Evolutionary conservation across 2,888 invertebrate genomes (phyloP).

Genomic region (Synanthedon vespiformis): DNA sequence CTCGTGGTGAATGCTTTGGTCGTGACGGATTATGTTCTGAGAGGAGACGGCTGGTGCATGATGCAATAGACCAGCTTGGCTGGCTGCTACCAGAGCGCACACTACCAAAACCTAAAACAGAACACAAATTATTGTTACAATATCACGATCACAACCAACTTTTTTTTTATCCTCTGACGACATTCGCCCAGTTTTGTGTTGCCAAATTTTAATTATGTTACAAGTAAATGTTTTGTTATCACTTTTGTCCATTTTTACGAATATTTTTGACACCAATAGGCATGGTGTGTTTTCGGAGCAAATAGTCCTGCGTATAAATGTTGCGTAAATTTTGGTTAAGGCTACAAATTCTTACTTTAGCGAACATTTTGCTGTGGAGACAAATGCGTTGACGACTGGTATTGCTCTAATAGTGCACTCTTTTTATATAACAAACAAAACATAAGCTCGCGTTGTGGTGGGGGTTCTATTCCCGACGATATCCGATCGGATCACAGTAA

Average conservation of each 20-base stretch:
- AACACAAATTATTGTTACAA: slow-evolving; percentile 2
- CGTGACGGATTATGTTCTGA: slow-evolving; percentile 59
- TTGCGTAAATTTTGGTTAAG: slow-evolving; percentile 25
- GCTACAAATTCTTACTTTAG: slow-evolving; percentile 53
- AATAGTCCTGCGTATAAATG: slow-evolving; percentile 21
- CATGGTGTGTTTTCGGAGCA: slow-evolving; percentile 8
- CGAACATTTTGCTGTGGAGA: slow-evolving; percentile 62
- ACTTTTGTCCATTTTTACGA: not conserved
- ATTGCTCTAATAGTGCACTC: slow-evolving; percentile 47
- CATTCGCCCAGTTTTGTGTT: too few relatives aligned
- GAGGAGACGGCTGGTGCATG: slow-evolving; percentile 60
- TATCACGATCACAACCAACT: slow-evolving; percentile 29
- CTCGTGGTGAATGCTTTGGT: slow-evolving; percentile 44
- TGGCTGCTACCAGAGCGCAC: slow-evolving; percentile 44
- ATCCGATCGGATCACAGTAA: slow-evolving; percentile 65
- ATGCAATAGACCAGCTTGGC: slow-evolving; percentile 51
- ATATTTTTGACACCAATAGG: not conserved
- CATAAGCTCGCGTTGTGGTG: slow-evolving; percentile 34
- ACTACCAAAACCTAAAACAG: slow-evolving; percentile 35
- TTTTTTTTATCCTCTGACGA: too few relatives aligned
- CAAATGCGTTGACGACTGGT: slow-evolving; percentile 59
- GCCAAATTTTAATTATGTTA: too few relatives aligned
- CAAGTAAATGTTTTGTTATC: not conserved
- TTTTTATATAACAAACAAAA: slow-evolving; percentile 70
- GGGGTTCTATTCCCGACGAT: slow-evolving; percentile 59